phyloP scores from a whole-genome alignment of 2,113 vertebrate genomes.

The Gopherus evgoodei region DNA sequence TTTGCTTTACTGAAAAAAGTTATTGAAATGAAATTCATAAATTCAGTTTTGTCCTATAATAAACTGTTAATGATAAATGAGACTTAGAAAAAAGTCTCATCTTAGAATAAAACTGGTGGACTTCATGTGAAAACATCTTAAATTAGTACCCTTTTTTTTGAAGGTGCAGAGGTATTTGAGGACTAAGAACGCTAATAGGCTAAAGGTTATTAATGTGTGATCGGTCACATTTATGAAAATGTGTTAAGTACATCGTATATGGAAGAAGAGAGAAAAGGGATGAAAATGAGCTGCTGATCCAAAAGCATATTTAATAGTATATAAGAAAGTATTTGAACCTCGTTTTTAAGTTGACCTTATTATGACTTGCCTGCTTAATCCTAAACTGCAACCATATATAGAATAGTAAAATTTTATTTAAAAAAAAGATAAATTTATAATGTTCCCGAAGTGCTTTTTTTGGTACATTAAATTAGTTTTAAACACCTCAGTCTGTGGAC shows the following conservation, averaged over 20 bases:
- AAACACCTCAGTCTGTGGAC: background rate
- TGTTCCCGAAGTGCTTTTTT: background rate
- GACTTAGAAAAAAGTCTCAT: background rate
- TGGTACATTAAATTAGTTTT: background rate
- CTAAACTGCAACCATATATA: background rate
- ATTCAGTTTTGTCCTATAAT: background rate
- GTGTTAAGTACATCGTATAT: background rate
- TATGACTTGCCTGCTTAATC: background rate
- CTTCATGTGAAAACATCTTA: background rate
- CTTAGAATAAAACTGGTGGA: background rate
- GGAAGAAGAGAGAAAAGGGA: background rate
- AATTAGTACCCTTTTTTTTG: background rate
- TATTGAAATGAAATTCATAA: background rate
- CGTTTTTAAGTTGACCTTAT: background rate
- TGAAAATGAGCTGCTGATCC: background rate
- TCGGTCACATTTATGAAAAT: background rate
- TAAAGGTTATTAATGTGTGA: background rate
- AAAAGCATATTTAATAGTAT: background rate
- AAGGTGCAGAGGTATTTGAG: background rate
- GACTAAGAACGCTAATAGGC: background rate
- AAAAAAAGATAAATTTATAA: background rate
- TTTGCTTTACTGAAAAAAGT: background rate
- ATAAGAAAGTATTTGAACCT: background rate
- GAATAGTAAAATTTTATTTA: background rate
- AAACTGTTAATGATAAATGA: background rate